Evolutionary conservation across 2,113 vertebrate genomes (phyloP), one percentile per base, ranked within the genome.

Genomic region (Corythaeola cristata): DNA sequence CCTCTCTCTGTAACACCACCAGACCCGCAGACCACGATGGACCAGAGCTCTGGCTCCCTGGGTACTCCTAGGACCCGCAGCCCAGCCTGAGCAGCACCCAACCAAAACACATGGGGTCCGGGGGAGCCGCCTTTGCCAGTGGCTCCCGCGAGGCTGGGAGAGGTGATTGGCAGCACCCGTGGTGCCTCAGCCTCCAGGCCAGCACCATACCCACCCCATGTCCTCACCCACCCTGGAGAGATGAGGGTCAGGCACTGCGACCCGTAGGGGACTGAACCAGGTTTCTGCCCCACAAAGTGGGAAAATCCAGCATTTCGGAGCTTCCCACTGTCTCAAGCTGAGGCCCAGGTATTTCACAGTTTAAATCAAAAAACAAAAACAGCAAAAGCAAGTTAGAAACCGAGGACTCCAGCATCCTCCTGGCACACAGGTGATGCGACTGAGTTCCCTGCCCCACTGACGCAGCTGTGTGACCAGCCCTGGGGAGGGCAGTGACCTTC

Each of bases 161-260:
- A 66, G 35, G 49, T 27, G 73, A 13, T 5, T 44, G 26, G 58
- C 33, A 33, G 58, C 22, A 23, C 35, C 7, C 4, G 0, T 1
- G 0, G 15, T 16, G 18, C 26, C 44, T 60, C 59, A 33, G 35
- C 60, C 41, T 72, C 74, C 55, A 52, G 41, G 39, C 1, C 49
- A 53, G 20, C 49, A 63, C 27, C 10, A 1, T 41, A 10, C 12
- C 23, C 33, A 50, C 8, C 10, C 41, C 21, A 69, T 15, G 37
- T 9, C 80, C 19, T 94, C 49, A 73, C 12, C 26, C 27, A 73
- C 7, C 15, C 18, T 44, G 30, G 18, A 21, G 39, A 73, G 35
- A 24, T 0, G 0, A 55, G 30, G 13, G 18, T 52, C 0, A 0
- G 23, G 32, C 12, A 6, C 32, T 20, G 56, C 3, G 1, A 5